Base-by-base conservation (phyloP, 2,888 invertebrate genomes). In the Netelia fuscicornis region DNA sequence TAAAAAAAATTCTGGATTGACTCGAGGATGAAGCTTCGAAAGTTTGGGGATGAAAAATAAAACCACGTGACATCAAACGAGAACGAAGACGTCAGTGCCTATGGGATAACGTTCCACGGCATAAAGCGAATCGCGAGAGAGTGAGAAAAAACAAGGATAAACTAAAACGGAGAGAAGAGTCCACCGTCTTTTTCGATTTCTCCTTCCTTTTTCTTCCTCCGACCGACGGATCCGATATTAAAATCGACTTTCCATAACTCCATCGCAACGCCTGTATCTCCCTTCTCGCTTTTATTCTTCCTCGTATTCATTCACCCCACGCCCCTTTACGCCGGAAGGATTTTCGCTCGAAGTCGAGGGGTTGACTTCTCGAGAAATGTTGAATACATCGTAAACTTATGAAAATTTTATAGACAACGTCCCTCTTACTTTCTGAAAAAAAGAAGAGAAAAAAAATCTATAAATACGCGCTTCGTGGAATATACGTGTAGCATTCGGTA, bases 191-290 rank as follows among this genome's bases (percentile, higher is more conserved):
- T 30, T 30, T 5, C 30, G 30, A 5, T 3, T 30, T 30, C 30
- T 30, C 30, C 30, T 30, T 30, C 30, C 5, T 30, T 30, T 30
- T 30, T 30, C 30, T 30, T 30, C 5, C 30, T n/a, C 23, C 23
- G 54, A 37, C 44, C 58, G 62, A 25, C n/a, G 30, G 75, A 3
- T 10, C n/a, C 23, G 64, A 72, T 76, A 67, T 77, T 77, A 77
- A 81, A 84, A 81, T 84, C 67, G 44, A 83, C 48, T 76, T 68
- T 70, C 42, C 58, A 75, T 67, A 56, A 65, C 65, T 60, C 56
- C 25, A 71, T 65, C 65, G 65, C 44, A 10, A 44, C 20, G 11
- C 48, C 20, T 67, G 30, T 64, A 74, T 58, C 48, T 68, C 37
- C 20, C 44, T 60, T 65, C 52, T 13, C 58, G 17, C 1, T 13